A percentile compares a stretch with the other conserved stretches of the same genome.
phyloP scores from a whole-genome alignment of 2,797 vertebrate species.

The Merluccius polli region DNA sequence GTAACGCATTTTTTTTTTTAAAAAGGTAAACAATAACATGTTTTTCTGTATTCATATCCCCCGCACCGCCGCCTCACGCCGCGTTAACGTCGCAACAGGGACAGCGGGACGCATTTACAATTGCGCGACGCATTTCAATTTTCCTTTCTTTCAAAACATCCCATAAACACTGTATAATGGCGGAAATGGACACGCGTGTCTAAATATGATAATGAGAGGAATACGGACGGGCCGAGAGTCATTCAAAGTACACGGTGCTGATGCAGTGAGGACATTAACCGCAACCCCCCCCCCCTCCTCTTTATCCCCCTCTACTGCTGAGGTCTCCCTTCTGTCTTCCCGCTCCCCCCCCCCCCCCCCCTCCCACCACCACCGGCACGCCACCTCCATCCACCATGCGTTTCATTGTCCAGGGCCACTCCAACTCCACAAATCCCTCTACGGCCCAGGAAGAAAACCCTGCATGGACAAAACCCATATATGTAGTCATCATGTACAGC shows the following conservation, averaged over 20 bases:
- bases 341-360: not conserved
- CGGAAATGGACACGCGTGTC: not conserved
- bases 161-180: too few relatives aligned
- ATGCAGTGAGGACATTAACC: not conserved
- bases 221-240: not conserved
- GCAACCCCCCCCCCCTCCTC: too few relatives aligned
- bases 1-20: too few relatives aligned
- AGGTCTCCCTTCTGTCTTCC: not conserved
- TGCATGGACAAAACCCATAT: not conserved
- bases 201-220: not conserved
- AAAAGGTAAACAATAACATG: too few relatives aligned
- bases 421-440: not conserved
- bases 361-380: not conserved
- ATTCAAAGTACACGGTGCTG: not conserved
- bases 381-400: not conserved
- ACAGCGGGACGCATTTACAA: not conserved
- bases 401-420: conserved; percentile 31
- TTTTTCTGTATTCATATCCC: too few relatives aligned
- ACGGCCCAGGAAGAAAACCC: not conserved
- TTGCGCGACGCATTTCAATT: too few relatives aligned
- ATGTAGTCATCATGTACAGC: conserved; percentile 10
- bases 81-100: not conserved
- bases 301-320: not conserved
- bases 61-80: not conserved
- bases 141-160: too few relatives aligned